Base-by-base conservation (phyloP, 2,797 vertebrate genomes). In the Tarsius wallacei region DNA sequence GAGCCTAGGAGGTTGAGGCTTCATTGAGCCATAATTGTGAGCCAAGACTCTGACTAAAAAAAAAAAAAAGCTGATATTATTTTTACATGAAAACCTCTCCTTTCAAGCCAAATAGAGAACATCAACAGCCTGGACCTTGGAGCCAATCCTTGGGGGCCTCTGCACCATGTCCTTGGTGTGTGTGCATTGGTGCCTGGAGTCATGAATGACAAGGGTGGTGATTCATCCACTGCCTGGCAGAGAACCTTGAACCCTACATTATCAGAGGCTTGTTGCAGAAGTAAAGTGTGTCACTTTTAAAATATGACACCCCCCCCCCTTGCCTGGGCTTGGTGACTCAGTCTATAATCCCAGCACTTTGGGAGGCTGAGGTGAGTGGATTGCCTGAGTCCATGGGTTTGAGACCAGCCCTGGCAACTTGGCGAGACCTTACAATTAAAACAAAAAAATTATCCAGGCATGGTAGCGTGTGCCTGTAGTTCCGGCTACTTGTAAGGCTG, bases 21-120 rank as follows among this genome's bases (percentile, higher is more conserved):
- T n/a, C n/a, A n/a, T n/a, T n/a, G n/a, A n/a, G n/a, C n/a, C n/a
- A n/a, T n/a, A n/a, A n/a, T n/a, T n/a, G n/a, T n/a, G n/a, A n/a
- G n/a, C n/a, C n/a, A n/a, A n/a, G n/a, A n/a, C n/a, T n/a, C n/a
- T n/a, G n/a, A n/a, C n/a, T n/a, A n/a, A n/a, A n/a, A n/a, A n/a
- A n/a, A n/a, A n/a, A n/a, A n/a, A 19, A 70, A 4, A 70, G n/a
- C n/a, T n/a, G 42, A 14, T 57, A 68, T 68, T 57, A 76, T 57
- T 76, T 95, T 91, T 51, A 85, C 17, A 33, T 42, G 57, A 64
- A 93, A 94, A 59, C 22, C 7, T 87, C 64, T 87, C 55, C 14
- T 73, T 61, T 36, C 31, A 76, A 47, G 53, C 24, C 71, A 90
- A 73, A 81, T 87, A 31, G 71, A 49, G 33, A 36, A 73, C 74